Base-by-base conservation (phyloP, 2,888 invertebrate species). In the Lochmaea capreae region DNA sequence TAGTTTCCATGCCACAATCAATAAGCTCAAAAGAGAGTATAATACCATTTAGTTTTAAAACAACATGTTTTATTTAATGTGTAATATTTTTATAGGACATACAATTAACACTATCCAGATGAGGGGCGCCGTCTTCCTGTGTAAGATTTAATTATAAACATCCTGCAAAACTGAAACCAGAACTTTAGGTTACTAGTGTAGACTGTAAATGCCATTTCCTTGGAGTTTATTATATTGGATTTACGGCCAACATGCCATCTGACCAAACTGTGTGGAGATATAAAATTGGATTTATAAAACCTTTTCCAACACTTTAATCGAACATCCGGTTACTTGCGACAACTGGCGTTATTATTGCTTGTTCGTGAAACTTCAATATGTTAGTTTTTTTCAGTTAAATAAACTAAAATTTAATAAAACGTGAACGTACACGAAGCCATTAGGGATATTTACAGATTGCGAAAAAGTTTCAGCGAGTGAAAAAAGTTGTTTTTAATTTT, bases 301-400 rank as follows among this genome's bases (percentile, higher is more conserved):
- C 6, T 33, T 33, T 33, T 33, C 33, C 33, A 33, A 49, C 49
- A 49, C 49, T 49, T 49, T 6, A 49, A 49, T 14, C 49, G 49
- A 49, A 49, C 49, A 49, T 49, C n/a, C 49, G 49, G 49, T 49
- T 49, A 49, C 49, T 49, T 49, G 49, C 49, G 49, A 63, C 46
- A 63, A 63, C 52, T 65, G 46, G 52, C 67, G 70, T 68, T 72
- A 59, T 54, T 71, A 26, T 70, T 65, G 69, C 76, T 73, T 67
- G 89, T 90, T n/a, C 14, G 49, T 49, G 49, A 0, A 49, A 49
- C 49, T 49, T 49, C n/a, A 49, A 49, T 49, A 14, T 49, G n/a
- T 4, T n/a, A 14, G 14, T 49, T 49, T 49, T 22, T 49, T 49
- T 49, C 49, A n/a, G n/a, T n/a, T n/a, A 49, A 49, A 49, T n/a